Percentiles rank a stretch among this genome's conserved stretches.
Conservation (phyloP, 2,797 vertebrate genomes). For the Phalanger gymnotis region DNA sequence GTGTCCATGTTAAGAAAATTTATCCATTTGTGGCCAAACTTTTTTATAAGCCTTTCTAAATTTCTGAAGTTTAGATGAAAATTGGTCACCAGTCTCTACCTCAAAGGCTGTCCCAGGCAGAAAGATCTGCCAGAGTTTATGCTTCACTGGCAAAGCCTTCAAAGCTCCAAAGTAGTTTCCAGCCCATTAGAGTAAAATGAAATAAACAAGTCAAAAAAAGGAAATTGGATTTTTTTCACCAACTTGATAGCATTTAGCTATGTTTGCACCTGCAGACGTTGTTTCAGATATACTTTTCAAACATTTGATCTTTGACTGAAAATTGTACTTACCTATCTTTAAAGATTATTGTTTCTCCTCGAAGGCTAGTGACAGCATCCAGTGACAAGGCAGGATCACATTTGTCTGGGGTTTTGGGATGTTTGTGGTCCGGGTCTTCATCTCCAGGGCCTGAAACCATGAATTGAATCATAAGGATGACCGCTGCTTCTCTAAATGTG, state of each 20-base stretch:
- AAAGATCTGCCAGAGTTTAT: neutral
- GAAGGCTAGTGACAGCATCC: constrained; percentile 94
- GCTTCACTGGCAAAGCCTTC: neutral
- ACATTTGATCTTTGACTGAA: neutral
- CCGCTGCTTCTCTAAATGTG: neutral
- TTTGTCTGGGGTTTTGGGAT: constrained; percentile 93
- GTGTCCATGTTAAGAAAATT: neutral
- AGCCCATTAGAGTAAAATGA: neutral
- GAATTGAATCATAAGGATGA: neutral
- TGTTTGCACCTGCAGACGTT: neutral
- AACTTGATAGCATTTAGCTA: neutral
- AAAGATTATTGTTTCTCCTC: constrained; percentile 95
- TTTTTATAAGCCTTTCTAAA: neutral
- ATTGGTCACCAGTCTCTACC: neutral
- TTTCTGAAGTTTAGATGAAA: neutral
- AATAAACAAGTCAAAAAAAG: neutral
- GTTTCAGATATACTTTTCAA: neutral
- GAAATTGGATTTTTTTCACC: neutral
- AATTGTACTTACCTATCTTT: constrained; percentile 91
- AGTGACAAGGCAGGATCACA: constrained; percentile 91
- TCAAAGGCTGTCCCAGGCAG: neutral
- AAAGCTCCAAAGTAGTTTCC: neutral
- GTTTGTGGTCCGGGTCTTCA: constrained; percentile 87
- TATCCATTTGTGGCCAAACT: neutral
- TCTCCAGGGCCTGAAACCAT: constrained; percentile 83